Evolutionary conservation across 2,113 vertebrate genomes (phyloP), one percentile per base, ranked within the genome.

Genomic region (Ctenomys sociabilis): DNA sequence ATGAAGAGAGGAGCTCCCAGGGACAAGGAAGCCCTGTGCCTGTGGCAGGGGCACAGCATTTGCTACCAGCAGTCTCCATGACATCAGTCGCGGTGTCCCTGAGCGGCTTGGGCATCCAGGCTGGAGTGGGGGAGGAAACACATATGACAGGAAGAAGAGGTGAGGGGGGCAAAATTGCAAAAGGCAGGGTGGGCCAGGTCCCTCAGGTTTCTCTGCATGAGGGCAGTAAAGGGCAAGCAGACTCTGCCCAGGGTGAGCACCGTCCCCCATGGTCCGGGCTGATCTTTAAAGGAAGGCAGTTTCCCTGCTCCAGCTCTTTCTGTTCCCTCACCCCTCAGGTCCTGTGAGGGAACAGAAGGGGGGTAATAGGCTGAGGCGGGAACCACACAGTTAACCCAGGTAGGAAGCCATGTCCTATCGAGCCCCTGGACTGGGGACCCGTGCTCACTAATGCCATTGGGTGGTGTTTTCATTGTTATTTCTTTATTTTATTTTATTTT

Each of bases 171-270:
- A 19, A 19, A 70, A 7, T 16, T n/a, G 40, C 1, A 37, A 30
- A 40, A 17, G 40, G 63, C 1, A 8, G 17, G 45, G 0, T 0
- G 32, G 13, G 26, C 32, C 8, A 2, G 21, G 5, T 22, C 11
- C 45, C 80, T 0, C 1, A 5, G 0, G 21, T 9, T 5, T 21
- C 80, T 52, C 37, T 43, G 14, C 7, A 17, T 24, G 22, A 35
- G 0, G 13, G 24, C 35, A 12, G 1, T 49, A 40, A 68, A 22
- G n/a, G 1, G 26, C 9, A 40, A 1, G 1, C 0, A 7, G 13
- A 16, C 13, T 22, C 24, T 5, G 52, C 26, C 54, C 7, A 13
- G 4, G 3, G 26, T 14, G 37, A 17, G 14, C 37, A 0, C 82
- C 45, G 45, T 43, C 40, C 19, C 26, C 45, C 22, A 9, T 19